phyloP scores from a whole-genome alignment of 2,888 invertebrate genomes.

The Halocaridina rubra region DNA sequence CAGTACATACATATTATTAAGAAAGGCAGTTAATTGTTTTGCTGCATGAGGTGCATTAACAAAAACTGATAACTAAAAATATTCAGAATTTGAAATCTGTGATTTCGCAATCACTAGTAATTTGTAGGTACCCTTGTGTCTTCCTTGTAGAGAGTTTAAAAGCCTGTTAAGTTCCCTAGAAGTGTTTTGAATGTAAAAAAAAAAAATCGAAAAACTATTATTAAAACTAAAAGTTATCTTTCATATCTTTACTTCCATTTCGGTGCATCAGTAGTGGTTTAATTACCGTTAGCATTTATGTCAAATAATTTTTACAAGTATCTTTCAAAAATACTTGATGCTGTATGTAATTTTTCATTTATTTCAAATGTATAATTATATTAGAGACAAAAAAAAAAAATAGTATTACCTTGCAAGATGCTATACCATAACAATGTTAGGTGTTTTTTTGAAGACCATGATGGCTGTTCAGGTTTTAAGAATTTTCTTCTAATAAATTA shows the following conservation, averaged over 20 bases:
- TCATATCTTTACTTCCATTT: constrained; percentile 21
- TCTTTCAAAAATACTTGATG: constrained; percentile 21
- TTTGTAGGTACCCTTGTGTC: constrained; percentile 42
- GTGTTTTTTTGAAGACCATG: neutral
- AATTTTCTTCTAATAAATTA: neutral
- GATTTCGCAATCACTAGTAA: constrained; percentile 49
- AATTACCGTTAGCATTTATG: constrained; percentile 24
- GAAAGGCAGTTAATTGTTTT: neutral
- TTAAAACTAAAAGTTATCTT: constrained; percentile 18
- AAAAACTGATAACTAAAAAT: too few relatives aligned
- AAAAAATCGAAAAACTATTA: constrained; percentile 1
- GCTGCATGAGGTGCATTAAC: constrained; percentile 18
- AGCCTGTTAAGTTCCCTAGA: constrained; percentile 34
- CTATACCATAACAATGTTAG: neutral
- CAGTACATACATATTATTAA: neutral
- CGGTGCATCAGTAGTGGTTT: constrained; percentile 35
- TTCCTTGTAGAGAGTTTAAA: constrained; percentile 40
- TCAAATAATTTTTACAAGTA: constrained; percentile 21
- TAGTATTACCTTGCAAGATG: constrained; percentile 2
- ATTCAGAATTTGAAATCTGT: constrained; percentile 28
- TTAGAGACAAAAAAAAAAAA: neutral
- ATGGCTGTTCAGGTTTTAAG: neutral
- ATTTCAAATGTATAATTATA: constrained; percentile 8
- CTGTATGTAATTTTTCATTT: constrained; percentile 17
- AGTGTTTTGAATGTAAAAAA: constrained; percentile 20